These are phyloP conservation scores for Drosophila lini DNA, from an alignment of 1,140 invertebrate genomes.

Conservation along the genomic window DNA sequence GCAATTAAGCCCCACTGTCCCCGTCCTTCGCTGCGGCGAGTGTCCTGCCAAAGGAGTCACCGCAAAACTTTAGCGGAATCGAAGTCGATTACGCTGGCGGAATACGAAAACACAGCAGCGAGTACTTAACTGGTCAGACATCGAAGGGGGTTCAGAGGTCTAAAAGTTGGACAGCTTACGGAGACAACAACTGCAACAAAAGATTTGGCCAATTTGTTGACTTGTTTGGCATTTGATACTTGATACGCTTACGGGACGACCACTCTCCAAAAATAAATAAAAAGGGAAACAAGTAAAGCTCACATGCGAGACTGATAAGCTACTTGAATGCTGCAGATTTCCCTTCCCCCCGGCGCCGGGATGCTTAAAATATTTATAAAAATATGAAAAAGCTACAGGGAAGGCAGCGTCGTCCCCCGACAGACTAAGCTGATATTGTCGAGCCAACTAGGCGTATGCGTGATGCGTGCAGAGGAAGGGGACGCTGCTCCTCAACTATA, in stretches of 20 bases:
- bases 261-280: neutral
- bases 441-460: constrained; percentile 74
- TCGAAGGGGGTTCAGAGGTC: constrained; percentile 18
- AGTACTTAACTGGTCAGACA: constrained; percentile 47
- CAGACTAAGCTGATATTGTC: constrained; percentile 67
- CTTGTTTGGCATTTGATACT: constrained; percentile 76
- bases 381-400: constrained; percentile 54
- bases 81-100: constrained; percentile 29
- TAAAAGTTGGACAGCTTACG: constrained; percentile 33
- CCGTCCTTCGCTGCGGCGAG: constrained; percentile 4
- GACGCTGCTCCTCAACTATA: constrained; percentile 35
- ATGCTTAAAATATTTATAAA: constrained; percentile 81
- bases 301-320: constrained; percentile 66
- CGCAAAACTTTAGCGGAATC: constrained; percentile 34
- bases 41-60: constrained; percentile 36
- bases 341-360: constrained; percentile 10
- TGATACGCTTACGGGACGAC: constrained; percentile 55
- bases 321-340: constrained; percentile 63
- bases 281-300: constrained; percentile 28
- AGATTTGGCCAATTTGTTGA: constrained; percentile 71
- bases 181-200: constrained; percentile 20
- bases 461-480: constrained; percentile 21
- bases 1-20: constrained; percentile 58
- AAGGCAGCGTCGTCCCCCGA: constrained; percentile 1
- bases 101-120: constrained; percentile 32